Evolutionary conservation across 2,888 invertebrate species (phyloP).

Genomic region (Mechanitis messenoides): DNA sequence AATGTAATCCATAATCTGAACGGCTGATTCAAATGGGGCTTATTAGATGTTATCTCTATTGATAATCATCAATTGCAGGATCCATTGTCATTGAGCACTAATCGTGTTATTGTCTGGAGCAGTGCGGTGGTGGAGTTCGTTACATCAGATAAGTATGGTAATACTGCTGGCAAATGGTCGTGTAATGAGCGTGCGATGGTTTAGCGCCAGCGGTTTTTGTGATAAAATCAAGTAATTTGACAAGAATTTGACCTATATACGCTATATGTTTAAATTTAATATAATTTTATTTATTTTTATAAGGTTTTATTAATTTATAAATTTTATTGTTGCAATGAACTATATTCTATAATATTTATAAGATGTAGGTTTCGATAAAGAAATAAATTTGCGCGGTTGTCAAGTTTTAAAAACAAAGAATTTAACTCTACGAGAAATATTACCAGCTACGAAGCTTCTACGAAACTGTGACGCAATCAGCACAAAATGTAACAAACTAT

Average conservation of each 20-base stretch:
- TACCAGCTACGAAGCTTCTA: slow-evolving; percentile 3
- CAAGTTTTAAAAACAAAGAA: not conserved
- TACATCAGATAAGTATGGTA: slow-evolving; percentile 73
- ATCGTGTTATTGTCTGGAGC: slow-evolving; percentile 63
- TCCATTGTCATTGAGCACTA: slow-evolving; percentile 56
- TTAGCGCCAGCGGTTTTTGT: slow-evolving; percentile 45
- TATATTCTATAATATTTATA: not conserved
- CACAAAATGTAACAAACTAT: not conserved
- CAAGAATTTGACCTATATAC: too few relatives aligned
- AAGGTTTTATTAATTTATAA: too few relatives aligned
- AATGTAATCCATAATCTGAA: too few relatives aligned
- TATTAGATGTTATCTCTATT: slow-evolving; percentile 11
- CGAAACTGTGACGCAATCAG: slow-evolving; percentile 2
- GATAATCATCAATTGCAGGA: slow-evolving; percentile 38
- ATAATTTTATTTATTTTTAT: too few relatives aligned
- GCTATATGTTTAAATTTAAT: too few relatives aligned
- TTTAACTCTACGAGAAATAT: not conserved
- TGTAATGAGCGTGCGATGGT: slow-evolving; percentile 62
- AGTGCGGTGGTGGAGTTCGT: slow-evolving; percentile 47
- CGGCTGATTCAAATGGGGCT: too few relatives aligned
- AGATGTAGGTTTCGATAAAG: too few relatives aligned
- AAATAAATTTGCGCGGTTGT: not conserved
- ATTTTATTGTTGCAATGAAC: too few relatives aligned
- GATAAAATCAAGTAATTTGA: too few relatives aligned
- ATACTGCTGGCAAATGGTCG: slow-evolving; percentile 64